Conservation (phyloP, 2,797 vertebrate genomes). For the Rachycentron canadum region DNA sequence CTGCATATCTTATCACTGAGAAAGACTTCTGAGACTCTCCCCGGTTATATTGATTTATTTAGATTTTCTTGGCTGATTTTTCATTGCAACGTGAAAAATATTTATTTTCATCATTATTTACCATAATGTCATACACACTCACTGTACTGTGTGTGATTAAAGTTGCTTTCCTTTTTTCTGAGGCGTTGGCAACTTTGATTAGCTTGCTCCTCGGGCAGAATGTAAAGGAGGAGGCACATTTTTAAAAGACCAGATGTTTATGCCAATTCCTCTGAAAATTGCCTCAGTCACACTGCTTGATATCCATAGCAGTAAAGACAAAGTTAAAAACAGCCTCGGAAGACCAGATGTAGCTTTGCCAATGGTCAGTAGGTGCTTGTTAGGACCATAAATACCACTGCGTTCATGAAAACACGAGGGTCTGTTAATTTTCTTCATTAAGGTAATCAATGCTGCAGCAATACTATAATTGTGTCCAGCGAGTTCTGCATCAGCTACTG, state of each 20-base stretch:
- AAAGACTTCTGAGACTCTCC: not conserved
- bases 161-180: not conserved
- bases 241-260: not conserved
- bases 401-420: not conserved
- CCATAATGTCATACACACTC: not conserved
- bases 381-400: not conserved
- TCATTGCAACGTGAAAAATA: not conserved
- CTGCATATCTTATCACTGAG: constrained; percentile 3
- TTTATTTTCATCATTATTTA: too few relatives aligned
- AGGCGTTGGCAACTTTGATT: not conserved
- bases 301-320: not conserved
- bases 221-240: not conserved
- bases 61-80: not conserved
- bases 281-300: not conserved
- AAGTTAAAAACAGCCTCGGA: not conserved
- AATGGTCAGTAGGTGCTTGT: not conserved
- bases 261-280: not conserved
- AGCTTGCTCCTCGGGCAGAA: not conserved
- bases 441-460: not conserved
- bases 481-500: not conserved
- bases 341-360: not conserved
- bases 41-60: not conserved
- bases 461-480: not conserved
- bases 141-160: not conserved
- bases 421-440: not conserved